A percentile compares a stretch with the other conserved stretches of the same genome.
phyloP scores from a whole-genome alignment of 1,140 invertebrate species.

The Charaxes varanes region DNA sequence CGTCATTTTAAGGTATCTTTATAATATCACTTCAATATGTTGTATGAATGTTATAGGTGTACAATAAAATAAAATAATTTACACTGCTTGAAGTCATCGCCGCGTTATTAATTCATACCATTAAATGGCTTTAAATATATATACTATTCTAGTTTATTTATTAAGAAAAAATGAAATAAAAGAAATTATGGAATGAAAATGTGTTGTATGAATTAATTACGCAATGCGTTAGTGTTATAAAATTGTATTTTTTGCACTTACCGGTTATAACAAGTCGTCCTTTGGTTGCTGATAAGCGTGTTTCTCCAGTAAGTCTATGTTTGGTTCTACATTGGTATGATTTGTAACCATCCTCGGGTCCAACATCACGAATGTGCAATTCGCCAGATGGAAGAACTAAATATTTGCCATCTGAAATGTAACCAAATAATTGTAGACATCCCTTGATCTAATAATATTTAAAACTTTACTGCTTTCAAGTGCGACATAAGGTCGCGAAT shows the following conservation, averaged over 20 bases:
- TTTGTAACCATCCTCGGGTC: slow-evolving; percentile 94
- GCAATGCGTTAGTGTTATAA: slow-evolving; percentile 12
- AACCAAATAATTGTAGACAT: slow-evolving; percentile 13
- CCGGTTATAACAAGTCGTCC: slow-evolving; percentile 96
- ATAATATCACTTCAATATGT: too few species aligned
- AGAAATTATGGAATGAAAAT: too few species aligned
- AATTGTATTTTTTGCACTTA: slow-evolving; percentile 75
- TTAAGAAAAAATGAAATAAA: too few species aligned
- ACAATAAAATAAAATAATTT: too few species aligned
- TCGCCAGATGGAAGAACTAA: slow-evolving; percentile 94
- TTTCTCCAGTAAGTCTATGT: slow-evolving; percentile 94
- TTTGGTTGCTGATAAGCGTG: slow-evolving; percentile 92
- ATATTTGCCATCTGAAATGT: slow-evolving; percentile 90
- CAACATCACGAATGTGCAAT: slow-evolving; percentile 94
- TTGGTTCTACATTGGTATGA: slow-evolving; percentile 95
- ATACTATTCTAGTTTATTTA: too few species aligned
- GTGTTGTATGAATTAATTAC: slow-evolving; percentile 42
- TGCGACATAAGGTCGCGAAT: slow-evolving; percentile 57
- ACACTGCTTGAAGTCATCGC: too few species aligned
- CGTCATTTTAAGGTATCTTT: too few species aligned
- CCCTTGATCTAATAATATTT: slow-evolving; percentile 7
- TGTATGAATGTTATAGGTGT: too few species aligned
- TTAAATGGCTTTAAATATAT: too few species aligned
- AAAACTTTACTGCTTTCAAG: slow-evolving; percentile 24
- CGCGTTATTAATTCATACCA: too few species aligned